phyloP scores from a whole-genome alignment of 2,797 vertebrate genomes.

The Simalia tracyae region DNA sequence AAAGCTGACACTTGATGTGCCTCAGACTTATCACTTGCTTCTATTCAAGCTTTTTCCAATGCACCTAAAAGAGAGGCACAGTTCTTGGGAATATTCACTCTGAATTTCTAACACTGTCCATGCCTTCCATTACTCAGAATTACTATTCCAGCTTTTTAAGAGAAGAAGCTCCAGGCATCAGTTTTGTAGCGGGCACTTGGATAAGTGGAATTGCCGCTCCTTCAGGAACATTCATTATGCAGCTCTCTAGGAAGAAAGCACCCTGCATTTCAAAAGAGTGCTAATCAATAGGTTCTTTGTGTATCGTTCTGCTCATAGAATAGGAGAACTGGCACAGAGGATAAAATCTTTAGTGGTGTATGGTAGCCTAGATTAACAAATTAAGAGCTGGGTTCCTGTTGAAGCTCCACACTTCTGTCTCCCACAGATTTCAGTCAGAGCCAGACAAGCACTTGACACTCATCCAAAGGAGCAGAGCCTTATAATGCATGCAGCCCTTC shows the following conservation, averaged over 20 bases:
- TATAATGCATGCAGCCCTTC: not conserved
- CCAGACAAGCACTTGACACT: not conserved
- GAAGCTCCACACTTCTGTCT: not conserved
- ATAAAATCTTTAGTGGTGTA: not conserved
- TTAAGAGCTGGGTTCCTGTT: not conserved
- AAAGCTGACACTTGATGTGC: not conserved
- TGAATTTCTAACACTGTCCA: not conserved
- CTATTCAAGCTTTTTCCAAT: not conserved
- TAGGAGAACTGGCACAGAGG: not conserved
- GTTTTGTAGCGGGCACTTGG: not conserved
- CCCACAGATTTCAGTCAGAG: not conserved
- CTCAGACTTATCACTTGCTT: not conserved
- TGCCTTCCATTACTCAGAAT: not conserved
- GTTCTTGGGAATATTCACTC: not conserved
- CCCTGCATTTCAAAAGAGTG: not conserved
- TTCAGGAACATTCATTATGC: not conserved
- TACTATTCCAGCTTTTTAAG: not conserved
- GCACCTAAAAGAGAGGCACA: not conserved
- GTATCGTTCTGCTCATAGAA: constrained; percentile 1
- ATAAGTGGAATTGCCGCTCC: not conserved
- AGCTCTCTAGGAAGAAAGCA: not conserved
- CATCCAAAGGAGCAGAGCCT: not conserved
- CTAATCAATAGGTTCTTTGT: not conserved
- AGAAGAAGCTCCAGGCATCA: not conserved
- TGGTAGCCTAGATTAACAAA: not conserved